Percentiles rank a stretch among this genome's conserved stretches.
These are phyloP conservation scores for Anoplophora glabripennis DNA, from an alignment of 1,140 invertebrate genomes.

Conservation along the genomic window DNA sequence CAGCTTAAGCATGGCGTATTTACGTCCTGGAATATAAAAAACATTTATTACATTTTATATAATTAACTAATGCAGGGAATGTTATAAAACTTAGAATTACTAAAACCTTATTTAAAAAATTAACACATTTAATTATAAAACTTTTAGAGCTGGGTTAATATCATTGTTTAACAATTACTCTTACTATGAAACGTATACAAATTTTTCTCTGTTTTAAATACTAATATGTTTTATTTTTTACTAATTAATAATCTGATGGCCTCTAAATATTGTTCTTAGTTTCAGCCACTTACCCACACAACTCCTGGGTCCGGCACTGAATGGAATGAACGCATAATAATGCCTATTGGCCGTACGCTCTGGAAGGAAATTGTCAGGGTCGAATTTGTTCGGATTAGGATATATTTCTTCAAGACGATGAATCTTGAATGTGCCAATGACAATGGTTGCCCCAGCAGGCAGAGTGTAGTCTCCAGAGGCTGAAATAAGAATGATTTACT, in stretches of 20 bases:
- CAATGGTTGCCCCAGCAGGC: constrained; percentile 64
- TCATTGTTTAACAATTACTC: no score
- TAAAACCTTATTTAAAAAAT: no score
- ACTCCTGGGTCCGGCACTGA: constrained; percentile 82
- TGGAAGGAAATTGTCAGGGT: constrained; percentile 89
- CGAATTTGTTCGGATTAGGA: constrained; percentile 78
- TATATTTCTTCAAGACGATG: constrained; percentile 77
- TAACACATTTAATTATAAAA: no score
- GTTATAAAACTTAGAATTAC: no score
- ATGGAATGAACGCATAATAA: constrained; percentile 86
- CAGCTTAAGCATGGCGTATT: constrained; percentile 76
- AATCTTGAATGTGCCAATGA: constrained; percentile 64
- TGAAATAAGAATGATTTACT: constrained; percentile 28
- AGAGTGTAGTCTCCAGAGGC: constrained; percentile 53
- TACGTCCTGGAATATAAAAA: constrained; percentile 54
- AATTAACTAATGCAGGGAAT: neutral
- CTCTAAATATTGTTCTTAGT: neutral
- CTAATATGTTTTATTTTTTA: no score
- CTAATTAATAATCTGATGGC: constrained; percentile 6
- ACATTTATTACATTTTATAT: neutral
- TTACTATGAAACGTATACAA: no score
- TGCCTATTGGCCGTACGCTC: constrained; percentile 75
- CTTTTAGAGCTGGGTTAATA: no score
- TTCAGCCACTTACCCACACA: constrained; percentile 66
- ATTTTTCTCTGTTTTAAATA: no score